Evolutionary conservation across 2,797 vertebrate genomes (phyloP).

Genomic region (Poecile montanus): DNA sequence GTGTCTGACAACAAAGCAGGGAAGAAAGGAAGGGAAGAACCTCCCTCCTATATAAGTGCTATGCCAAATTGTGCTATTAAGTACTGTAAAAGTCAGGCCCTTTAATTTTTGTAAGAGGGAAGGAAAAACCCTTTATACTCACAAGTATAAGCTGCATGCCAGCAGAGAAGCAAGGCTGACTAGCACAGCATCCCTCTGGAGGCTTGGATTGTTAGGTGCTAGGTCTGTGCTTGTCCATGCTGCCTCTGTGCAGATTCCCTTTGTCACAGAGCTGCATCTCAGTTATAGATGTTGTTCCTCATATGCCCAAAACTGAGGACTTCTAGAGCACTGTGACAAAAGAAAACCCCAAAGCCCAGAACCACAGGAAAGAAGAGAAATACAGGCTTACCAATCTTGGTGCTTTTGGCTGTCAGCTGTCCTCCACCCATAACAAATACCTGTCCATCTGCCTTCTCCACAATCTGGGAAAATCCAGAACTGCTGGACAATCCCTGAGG

Average conservation of each 20-base stretch:
- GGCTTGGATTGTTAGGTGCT: neutral
- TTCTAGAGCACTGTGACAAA: neutral
- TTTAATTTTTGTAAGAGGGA: neutral
- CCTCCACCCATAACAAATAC: neutral
- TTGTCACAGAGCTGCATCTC: neutral
- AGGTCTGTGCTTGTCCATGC: neutral
- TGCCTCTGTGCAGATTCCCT: neutral
- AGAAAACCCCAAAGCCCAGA: neutral
- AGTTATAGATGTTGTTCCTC: neutral
- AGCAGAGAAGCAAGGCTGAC: neutral
- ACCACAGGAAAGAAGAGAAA: neutral
- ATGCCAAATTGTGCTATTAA: neutral
- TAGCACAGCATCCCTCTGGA: neutral
- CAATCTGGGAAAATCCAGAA: neutral
- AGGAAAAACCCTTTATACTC: neutral
- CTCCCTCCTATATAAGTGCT: neutral
- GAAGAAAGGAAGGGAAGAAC: neutral
- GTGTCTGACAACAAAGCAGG: neutral
- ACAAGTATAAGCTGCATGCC: neutral
- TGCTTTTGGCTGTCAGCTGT: neutral
- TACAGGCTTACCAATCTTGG: neutral
- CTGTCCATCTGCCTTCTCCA: neutral
- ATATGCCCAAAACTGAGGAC: neutral
- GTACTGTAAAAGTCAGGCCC: neutral
- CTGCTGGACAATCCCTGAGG: neutral